These are phyloP conservation scores for Galeopsomyia nigrocyanea DNA, from an alignment of 2,888 invertebrate species.

Conservation along the genomic window DNA sequence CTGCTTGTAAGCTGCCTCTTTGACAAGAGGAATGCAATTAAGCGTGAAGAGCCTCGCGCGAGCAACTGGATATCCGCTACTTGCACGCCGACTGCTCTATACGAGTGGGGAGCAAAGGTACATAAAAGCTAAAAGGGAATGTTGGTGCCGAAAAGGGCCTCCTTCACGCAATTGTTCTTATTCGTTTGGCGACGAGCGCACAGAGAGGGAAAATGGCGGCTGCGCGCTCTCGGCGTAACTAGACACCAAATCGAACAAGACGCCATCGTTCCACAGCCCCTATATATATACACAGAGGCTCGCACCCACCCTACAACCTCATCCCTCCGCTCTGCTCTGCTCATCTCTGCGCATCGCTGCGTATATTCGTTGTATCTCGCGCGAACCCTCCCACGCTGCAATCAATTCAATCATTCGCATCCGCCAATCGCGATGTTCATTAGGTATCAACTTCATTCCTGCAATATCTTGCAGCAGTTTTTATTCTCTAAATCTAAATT, in stretches of 20 bases:
- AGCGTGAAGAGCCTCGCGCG: not conserved
- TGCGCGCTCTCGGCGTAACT: slow-evolving; percentile 57
- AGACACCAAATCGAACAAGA: slow-evolving; percentile 69
- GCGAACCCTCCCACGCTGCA: no score
- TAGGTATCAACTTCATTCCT: no score
- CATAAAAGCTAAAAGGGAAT: no score
- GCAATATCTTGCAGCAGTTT: no score
- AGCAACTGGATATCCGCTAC: no score
- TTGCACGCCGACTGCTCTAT: not conserved
- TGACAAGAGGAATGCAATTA: not conserved
- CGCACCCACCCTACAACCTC: slow-evolving; percentile 64
- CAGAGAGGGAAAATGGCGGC: slow-evolving; percentile 66
- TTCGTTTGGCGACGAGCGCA: slow-evolving; percentile 41
- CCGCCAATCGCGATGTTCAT: no score
- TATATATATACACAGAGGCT: slow-evolving; percentile 44
- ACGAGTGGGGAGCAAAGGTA: no score
- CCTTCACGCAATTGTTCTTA: slow-evolving; percentile 2
- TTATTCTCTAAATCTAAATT: no score
- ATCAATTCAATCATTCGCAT: no score
- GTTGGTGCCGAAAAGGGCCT: not conserved
- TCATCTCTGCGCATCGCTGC: no score
- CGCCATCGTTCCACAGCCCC: slow-evolving; percentile 63
- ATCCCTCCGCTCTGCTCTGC: slow-evolving; percentile 1
- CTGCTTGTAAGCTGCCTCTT: no score
- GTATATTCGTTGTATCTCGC: no score